These are phyloP conservation scores for Papilio polytes DNA, from an alignment of 1,140 invertebrate species.

Conservation along the genomic window DNA sequence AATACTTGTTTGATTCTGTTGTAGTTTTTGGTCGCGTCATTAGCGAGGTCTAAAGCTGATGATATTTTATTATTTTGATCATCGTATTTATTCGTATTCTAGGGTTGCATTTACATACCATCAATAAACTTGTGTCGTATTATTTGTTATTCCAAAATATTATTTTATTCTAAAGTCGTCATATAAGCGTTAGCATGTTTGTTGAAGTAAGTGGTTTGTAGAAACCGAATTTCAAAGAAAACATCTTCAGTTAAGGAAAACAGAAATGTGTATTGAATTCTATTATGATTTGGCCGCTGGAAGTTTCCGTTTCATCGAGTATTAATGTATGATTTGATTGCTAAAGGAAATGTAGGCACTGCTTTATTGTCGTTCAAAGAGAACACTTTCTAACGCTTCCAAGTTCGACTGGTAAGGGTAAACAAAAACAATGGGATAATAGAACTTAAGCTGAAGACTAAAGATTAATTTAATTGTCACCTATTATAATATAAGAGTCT, in stretches of 20 bases:
- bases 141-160: conserved; percentile 18
- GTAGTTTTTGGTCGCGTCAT: no score
- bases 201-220: conserved; percentile 27
- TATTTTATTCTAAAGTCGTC: neutral
- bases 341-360: neutral
- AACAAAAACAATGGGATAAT: neutral
- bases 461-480: neutral
- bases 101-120: neutral
- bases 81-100: no score
- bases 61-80: no score
- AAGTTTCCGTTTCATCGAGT: neutral
- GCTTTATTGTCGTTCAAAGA: neutral
- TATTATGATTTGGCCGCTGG: conserved; percentile 11
- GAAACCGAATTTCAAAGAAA: conserved; percentile 23
- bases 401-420: no score
- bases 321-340: neutral
- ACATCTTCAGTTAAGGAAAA: conserved; percentile 32
- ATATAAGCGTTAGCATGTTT: conserved; percentile 23
- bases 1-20: no score
- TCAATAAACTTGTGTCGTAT: conserved; percentile 1
- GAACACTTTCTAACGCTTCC: neutral
- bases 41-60: no score
- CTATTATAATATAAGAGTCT: neutral
- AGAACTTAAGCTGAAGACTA: neutral
- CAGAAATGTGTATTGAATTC: neutral